Evolutionary conservation across 2,113 vertebrate genomes (phyloP).

Genomic region (Onychostoma macrolepis): DNA sequence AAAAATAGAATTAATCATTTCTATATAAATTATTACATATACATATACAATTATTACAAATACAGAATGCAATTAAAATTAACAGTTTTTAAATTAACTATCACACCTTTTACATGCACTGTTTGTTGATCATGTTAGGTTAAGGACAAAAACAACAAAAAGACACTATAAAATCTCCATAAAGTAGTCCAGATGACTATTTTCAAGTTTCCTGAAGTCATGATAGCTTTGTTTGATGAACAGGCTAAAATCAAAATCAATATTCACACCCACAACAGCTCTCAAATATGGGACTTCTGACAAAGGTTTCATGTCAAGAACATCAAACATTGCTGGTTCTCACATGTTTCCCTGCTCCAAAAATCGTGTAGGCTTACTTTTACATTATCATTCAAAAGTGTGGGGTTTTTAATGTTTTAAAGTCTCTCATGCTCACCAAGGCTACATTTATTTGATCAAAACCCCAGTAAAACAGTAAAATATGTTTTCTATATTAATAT

Average conservation of each 20-base stretch:
- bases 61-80: too few species aligned
- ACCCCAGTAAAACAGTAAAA: neutral
- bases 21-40: too few species aligned
- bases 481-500: too few species aligned
- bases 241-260: neutral
- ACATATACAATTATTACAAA: too few species aligned
- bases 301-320: neutral
- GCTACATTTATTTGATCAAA: neutral
- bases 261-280: neutral
- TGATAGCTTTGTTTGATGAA: neutral
- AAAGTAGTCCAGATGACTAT: neutral
- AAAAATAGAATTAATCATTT: too few species aligned
- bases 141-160: neutral
- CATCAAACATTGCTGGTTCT: neutral
- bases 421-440: neutral
- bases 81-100: too few species aligned
- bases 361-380: neutral
- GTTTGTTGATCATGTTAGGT: neutral
- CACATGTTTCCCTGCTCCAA: neutral
- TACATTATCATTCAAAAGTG: neutral
- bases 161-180: neutral
- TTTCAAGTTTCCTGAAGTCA: neutral
- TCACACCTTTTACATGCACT: neutral
- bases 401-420: neutral
- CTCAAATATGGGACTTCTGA: neutral